Percentiles rank a stretch among this genome's conserved stretches.
Evolutionary conservation across 2,797 vertebrate genomes (phyloP).

Genomic region (Acrossocheilus fasciatus): DNA sequence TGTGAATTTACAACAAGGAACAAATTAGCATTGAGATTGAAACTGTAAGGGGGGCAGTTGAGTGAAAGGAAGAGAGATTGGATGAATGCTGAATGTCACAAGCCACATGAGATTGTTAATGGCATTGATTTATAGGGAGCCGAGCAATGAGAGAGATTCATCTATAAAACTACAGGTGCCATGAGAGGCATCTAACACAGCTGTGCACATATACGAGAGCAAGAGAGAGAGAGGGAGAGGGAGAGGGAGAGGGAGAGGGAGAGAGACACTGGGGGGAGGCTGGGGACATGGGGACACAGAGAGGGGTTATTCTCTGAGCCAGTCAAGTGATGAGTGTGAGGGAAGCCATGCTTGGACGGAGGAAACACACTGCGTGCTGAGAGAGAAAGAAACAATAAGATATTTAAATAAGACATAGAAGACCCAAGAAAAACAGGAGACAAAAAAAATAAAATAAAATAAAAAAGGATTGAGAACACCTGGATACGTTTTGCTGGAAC

Average conservation of each 20-base stretch:
- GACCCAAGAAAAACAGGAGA: neutral
- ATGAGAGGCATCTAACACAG: slow-evolving; percentile 41
- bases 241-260: neutral
- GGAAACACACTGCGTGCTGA: neutral
- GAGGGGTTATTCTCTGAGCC: slow-evolving; percentile 20
- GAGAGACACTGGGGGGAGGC: neutral
- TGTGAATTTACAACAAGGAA: slow-evolving; percentile 53
- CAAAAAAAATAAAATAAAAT: neutral
- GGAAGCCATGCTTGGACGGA: slow-evolving; percentile 28
- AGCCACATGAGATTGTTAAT: slow-evolving; percentile 49
- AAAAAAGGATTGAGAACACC: slow-evolving; percentile 9
- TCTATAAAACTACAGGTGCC: slow-evolving; percentile 49
- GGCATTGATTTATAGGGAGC: slow-evolving; percentile 55
- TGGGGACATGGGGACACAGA: slow-evolving; percentile 17
- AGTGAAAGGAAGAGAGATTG: neutral
- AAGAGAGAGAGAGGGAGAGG: neutral
- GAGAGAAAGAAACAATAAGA: slow-evolving; percentile 17
- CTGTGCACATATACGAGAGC: neutral
- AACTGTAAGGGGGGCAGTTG: neutral
- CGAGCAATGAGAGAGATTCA: slow-evolving; percentile 57
- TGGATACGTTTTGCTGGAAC: slow-evolving; percentile 18
- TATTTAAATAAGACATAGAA: slow-evolving; percentile 6
- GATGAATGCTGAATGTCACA: slow-evolving; percentile 8
- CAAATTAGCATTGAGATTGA: slow-evolving; percentile 1
- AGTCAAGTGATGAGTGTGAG: slow-evolving; percentile 24